phyloP scores from a whole-genome alignment of 2,888 invertebrate genomes.

The Perithous albicinctus region DNA sequence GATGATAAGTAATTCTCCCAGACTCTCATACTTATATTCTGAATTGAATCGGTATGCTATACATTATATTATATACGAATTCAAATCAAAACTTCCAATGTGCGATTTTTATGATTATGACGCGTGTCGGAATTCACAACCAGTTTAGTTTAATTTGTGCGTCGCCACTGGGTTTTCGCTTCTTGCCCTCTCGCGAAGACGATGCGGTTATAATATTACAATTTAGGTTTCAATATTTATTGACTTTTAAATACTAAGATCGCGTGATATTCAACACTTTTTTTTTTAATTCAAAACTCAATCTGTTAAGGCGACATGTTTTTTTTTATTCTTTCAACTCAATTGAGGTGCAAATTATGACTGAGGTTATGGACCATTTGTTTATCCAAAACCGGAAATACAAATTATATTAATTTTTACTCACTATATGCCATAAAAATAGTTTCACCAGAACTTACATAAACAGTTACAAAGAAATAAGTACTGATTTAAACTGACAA shows the following conservation, averaged over 20 bases:
- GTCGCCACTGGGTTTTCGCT: slow-evolving; percentile 31
- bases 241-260: slow-evolving; percentile 40
- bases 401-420: not conserved
- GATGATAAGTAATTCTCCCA: slow-evolving; percentile 54
- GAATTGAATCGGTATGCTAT: slow-evolving; percentile 31
- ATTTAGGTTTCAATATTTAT: slow-evolving; percentile 51
- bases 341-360: not conserved
- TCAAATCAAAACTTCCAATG: slow-evolving; percentile 38
- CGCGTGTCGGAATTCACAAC: slow-evolving; percentile 56
- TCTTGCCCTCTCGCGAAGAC: slow-evolving; percentile 50
- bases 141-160: slow-evolving; percentile 60
- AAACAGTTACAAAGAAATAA: not conserved
- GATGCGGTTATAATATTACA: slow-evolving; percentile 47
- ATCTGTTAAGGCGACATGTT: not conserved
- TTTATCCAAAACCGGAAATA: not conserved
- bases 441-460: not conserved
- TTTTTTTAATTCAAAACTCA: not conserved
- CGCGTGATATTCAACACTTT: not conserved
- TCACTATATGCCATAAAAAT: not conserved
- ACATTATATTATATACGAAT: slow-evolving; percentile 26
- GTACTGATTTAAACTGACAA: not conserved
- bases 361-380: not conserved
- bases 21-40: slow-evolving; percentile 51
- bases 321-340: not conserved
- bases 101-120: slow-evolving; percentile 58